These are phyloP conservation scores for Siphonodentalium dalli DNA, from an alignment of 2,888 invertebrate genomes.

Conservation along the genomic window DNA sequence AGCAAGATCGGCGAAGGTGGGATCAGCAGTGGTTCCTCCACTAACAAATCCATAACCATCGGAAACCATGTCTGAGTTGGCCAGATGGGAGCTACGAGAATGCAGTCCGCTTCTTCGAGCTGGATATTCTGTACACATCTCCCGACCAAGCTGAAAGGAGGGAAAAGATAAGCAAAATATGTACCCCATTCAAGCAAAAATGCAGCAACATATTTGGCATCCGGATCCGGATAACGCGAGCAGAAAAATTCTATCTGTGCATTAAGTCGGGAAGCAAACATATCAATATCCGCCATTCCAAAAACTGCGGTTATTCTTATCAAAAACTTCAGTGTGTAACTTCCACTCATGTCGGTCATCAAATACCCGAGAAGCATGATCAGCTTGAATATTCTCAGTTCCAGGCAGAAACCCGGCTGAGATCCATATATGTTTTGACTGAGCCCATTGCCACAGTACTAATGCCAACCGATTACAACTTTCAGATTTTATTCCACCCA, in stretches of 20 bases:
- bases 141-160: slow-evolving; percentile 1
- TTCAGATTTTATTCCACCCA: too few species aligned
- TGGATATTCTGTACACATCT: neutral
- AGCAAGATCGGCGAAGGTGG: neutral
- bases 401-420: too few species aligned
- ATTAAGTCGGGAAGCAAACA: neutral
- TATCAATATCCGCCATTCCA: slow-evolving; percentile 1
- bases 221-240: neutral
- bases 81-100: neutral
- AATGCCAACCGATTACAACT: too few species aligned
- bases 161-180: neutral
- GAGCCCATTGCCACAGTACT: too few species aligned
- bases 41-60: neutral
- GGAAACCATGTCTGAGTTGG: slow-evolving; percentile 6
- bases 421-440: too few species aligned
- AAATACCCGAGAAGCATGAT: too few species aligned
- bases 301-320: too few species aligned
- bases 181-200: neutral
- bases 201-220: neutral
- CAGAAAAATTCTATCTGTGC: neutral
- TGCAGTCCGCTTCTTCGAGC: neutral
- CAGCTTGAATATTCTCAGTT: too few species aligned
- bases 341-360: too few species aligned
- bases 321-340: too few species aligned
- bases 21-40: neutral